A percentile compares a stretch with the other conserved stretches of the same genome.
Evolutionary conservation across 2,113 vertebrate species (phyloP).

Genomic region (Ophthalmolycus amberensis): DNA sequence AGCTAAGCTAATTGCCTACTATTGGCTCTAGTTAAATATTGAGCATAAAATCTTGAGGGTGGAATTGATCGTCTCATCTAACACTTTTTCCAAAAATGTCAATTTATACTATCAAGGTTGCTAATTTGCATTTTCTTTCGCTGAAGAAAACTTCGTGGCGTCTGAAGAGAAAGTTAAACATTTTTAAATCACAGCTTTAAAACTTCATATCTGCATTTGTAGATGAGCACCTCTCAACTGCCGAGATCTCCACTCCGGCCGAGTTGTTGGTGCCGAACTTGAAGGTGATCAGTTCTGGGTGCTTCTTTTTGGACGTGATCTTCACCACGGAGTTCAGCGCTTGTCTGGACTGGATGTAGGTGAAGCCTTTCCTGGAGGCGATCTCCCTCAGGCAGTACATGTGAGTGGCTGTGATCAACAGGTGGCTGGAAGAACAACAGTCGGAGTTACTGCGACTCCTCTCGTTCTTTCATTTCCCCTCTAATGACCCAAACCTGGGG

Average conservation of each 20-base stretch:
- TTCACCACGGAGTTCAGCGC: constrained; percentile 97
- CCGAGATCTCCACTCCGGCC: constrained; percentile 93
- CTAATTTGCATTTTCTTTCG: too few species aligned
- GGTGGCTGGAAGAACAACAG: constrained; percentile 83
- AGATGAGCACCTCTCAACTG: constrained; percentile 91
- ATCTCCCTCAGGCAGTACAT: constrained; percentile 99
- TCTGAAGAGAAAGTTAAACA: too few species aligned
- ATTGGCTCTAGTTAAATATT: too few species aligned
- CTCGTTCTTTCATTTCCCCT: background rate
- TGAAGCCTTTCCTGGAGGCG: constrained; percentile 91
- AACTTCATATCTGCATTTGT: too few species aligned
- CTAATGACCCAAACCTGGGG: too few species aligned
- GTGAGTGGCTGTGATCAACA: constrained; percentile 96
- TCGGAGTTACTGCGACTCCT: background rate
- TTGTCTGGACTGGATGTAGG: constrained; percentile 98
- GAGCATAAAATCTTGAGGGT: too few species aligned
- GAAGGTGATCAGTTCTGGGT: constrained; percentile 98
- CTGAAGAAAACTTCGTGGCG: too few species aligned
- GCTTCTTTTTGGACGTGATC: constrained; percentile 99
- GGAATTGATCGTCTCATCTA: background rate
- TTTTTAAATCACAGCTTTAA: too few species aligned
- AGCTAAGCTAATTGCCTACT: too few species aligned
- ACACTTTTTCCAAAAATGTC: background rate
- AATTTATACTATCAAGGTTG: too few species aligned
- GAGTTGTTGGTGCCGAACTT: constrained; percentile 96